A percentile compares a stretch with the other conserved stretches of the same genome.
Evolutionary conservation across 1,140 invertebrate genomes (phyloP).

Genomic region (Mycetomoellerius zeteki): DNA sequence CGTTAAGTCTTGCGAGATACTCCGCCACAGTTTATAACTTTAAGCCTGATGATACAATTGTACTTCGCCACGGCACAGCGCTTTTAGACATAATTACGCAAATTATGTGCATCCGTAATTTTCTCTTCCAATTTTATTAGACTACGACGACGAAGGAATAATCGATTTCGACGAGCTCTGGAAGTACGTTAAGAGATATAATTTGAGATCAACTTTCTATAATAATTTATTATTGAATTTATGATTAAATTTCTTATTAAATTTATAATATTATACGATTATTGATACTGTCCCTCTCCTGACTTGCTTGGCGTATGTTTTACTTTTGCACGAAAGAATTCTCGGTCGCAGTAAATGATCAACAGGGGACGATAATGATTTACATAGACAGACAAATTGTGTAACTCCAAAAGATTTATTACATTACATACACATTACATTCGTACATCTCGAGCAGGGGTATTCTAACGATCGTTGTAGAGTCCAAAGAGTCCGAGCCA

Average conservation of each 20-base stretch:
- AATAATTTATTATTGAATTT: constrained; percentile 2
- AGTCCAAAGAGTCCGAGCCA: neutral
- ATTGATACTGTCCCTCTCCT: neutral
- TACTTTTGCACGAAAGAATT: neutral
- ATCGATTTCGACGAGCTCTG: neutral
- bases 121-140: neutral
- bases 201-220: neutral
- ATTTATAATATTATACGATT: constrained; percentile 4
- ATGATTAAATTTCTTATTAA: neutral
- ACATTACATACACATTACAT: constrained; percentile 59
- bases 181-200: neutral
- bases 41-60: neutral
- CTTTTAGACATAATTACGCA: neutral
- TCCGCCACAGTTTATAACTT: neutral
- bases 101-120: neutral
- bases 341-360: neutral
- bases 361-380: neutral
- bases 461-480: constrained; percentile 32
- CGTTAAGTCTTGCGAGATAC: neutral
- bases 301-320: neutral
- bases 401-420: constrained; percentile 59
- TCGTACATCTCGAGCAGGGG: constrained; percentile 24
- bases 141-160: neutral
- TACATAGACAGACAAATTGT: neutral
- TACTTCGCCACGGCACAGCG: neutral